Conservation (phyloP, 2,888 invertebrate genomes). For the Noctua janthina region DNA sequence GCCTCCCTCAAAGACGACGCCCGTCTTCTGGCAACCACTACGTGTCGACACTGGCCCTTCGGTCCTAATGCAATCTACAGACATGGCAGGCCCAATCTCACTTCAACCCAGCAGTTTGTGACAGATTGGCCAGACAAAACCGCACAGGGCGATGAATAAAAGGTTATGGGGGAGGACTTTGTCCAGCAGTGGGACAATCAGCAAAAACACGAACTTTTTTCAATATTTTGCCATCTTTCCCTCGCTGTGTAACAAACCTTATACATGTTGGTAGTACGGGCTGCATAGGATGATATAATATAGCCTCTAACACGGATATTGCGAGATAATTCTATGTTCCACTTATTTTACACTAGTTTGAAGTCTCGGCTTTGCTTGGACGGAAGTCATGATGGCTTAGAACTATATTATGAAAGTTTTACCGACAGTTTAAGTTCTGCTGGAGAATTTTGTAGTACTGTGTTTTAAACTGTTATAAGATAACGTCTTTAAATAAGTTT, state of each 20-base stretch:
- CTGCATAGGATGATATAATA: conserved; percentile 82
- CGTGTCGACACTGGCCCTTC: no score
- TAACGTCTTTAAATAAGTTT: conserved; percentile 34
- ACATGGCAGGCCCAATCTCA: no score
- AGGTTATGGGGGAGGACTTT: no score
- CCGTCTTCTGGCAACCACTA: no score
- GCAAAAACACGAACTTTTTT: not conserved
- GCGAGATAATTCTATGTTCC: conserved; percentile 81
- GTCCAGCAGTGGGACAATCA: no score
- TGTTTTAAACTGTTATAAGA: conserved; percentile 33
- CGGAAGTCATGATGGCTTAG: conserved; percentile 66
- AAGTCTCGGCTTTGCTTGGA: conserved; percentile 60
- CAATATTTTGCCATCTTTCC: conserved; percentile 36
- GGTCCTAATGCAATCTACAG: no score
- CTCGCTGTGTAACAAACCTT: conserved; percentile 68
- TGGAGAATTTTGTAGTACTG: conserved; percentile 25
- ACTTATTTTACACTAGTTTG: conserved; percentile 77
- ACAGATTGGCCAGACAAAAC: no score
- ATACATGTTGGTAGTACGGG: conserved; percentile 75
- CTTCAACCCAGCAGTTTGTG: no score
- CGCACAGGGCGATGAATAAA: no score
- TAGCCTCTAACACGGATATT: conserved; percentile 82
- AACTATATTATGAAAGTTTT: conserved; percentile 60
- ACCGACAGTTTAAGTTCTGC: conserved; percentile 41
- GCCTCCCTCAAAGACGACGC: no score